Evolutionary conservation across 2,113 vertebrate genomes (phyloP).

Genomic region (Eulacestoma nigropectus): DNA sequence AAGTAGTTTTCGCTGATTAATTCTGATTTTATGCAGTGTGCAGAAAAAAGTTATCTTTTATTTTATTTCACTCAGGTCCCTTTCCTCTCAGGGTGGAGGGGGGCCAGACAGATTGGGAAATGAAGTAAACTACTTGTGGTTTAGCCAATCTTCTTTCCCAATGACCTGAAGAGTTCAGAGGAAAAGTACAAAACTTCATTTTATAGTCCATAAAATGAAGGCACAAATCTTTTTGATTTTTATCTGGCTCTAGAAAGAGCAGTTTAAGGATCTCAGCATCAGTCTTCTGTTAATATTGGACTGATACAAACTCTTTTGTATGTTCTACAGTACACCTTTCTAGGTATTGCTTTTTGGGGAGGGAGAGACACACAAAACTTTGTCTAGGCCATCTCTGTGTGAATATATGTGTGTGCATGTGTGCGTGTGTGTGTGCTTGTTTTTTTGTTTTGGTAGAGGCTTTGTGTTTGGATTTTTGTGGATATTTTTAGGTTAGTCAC

Average conservation of each 20-base stretch:
- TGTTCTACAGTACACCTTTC: background rate
- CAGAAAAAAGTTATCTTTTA: background rate
- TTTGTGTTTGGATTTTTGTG: background rate
- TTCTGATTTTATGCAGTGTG: background rate
- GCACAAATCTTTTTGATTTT: background rate
- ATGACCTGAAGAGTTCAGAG: background rate
- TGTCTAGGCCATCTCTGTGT: background rate
- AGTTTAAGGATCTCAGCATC: background rate
- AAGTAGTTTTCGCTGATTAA: background rate
- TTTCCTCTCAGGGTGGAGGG: background rate
- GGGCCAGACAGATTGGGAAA: rapidly evolving
- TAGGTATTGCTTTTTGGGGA: background rate
- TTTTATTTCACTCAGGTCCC: background rate
- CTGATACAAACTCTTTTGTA: background rate
- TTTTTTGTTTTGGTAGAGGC: background rate
- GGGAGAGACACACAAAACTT: background rate
- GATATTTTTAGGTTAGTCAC: background rate
- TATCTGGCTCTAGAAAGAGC: background rate
- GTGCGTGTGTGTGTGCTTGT: too few relatives aligned
- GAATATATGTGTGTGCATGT: background rate
- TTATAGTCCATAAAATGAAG: background rate
- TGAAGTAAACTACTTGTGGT: background rate
- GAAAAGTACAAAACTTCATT: background rate
- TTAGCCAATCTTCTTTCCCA: background rate
- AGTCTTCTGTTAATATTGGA: background rate